These are phyloP conservation scores for Alectura lathami DNA, from an alignment of 2,113 vertebrate species.

Conservation along the genomic window DNA sequence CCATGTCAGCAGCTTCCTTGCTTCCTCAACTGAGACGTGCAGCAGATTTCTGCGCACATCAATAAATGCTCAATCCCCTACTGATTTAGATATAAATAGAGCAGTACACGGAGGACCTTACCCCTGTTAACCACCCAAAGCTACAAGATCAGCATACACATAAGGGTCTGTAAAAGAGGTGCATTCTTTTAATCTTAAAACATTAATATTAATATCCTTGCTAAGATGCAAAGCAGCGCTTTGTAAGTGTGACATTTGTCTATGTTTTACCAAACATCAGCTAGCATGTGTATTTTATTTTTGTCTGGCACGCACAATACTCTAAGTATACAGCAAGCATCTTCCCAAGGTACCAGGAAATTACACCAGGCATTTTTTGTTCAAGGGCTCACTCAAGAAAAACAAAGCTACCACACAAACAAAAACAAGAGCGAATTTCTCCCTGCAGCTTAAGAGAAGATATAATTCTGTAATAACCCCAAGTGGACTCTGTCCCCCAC, in stretches of 20 bases:
- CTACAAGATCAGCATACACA: neutral
- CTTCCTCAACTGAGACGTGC: neutral
- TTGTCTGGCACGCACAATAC: neutral
- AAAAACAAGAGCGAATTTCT: neutral
- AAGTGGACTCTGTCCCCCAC: neutral
- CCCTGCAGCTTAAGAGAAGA: neutral
- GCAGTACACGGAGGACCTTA: neutral
- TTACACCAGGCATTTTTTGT: neutral
- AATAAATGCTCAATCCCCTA: neutral
- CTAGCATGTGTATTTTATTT: neutral
- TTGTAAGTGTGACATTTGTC: neutral
- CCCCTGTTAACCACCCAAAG: neutral
- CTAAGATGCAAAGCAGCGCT: neutral
- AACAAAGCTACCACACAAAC: constrained; percentile 3
- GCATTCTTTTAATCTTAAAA: neutral
- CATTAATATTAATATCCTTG: neutral
- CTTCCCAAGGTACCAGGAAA: constrained; percentile 22
- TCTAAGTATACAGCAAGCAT: neutral
- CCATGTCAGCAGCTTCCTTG: neutral
- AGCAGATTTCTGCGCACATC: neutral
- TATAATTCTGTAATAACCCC: neutral
- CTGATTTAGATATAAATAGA: neutral
- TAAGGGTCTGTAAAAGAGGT: neutral
- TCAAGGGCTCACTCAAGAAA: constrained; percentile 30
- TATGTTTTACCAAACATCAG: neutral